phyloP scores from a whole-genome alignment of 2,797 vertebrate species.

The Paratrypauchen microcephalus region DNA sequence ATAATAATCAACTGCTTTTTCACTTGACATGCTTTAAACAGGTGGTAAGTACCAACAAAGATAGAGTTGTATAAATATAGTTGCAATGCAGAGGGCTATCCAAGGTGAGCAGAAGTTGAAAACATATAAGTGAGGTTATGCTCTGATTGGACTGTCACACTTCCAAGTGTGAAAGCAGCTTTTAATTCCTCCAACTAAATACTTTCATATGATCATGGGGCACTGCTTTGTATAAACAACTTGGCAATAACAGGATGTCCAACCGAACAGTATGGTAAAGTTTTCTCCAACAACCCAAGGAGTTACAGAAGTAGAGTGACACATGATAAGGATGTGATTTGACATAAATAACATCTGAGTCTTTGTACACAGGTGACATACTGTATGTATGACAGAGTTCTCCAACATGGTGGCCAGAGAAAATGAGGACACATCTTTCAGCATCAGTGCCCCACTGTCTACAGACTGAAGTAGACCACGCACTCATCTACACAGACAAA shows the following conservation, averaged over 20 bases:
- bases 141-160: slow-evolving; percentile 34
- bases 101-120: slow-evolving; percentile 28
- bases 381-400: slow-evolving; percentile 62
- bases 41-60: slow-evolving; percentile 2
- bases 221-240: slow-evolving; percentile 7
- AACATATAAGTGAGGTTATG: slow-evolving; percentile 25
- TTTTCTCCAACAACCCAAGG: slow-evolving; percentile 15
- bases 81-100: slow-evolving; percentile 14
- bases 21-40: slow-evolving; percentile 22
- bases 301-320: slow-evolving; percentile 33
- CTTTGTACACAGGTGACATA: slow-evolving; percentile 42
- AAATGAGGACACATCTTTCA: slow-evolving; percentile 77
- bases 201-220: background rate
- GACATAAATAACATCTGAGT: slow-evolving; percentile 51
- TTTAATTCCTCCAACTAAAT: slow-evolving; percentile 29
- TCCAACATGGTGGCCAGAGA: slow-evolving; percentile 61
- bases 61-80: slow-evolving; percentile 9
- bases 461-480: slow-evolving; percentile 49
- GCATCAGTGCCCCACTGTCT: slow-evolving; percentile 72
- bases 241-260: background rate
- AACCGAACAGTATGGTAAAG: slow-evolving; percentile 6
- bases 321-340: slow-evolving; percentile 24
- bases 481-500: background rate
- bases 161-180: slow-evolving; percentile 32
- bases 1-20: background rate